Percentiles rank a stretch among this genome's conserved stretches.
These are phyloP conservation scores for Notodonta ziczac DNA, from an alignment of 2,888 invertebrate species.

Conservation along the genomic window DNA sequence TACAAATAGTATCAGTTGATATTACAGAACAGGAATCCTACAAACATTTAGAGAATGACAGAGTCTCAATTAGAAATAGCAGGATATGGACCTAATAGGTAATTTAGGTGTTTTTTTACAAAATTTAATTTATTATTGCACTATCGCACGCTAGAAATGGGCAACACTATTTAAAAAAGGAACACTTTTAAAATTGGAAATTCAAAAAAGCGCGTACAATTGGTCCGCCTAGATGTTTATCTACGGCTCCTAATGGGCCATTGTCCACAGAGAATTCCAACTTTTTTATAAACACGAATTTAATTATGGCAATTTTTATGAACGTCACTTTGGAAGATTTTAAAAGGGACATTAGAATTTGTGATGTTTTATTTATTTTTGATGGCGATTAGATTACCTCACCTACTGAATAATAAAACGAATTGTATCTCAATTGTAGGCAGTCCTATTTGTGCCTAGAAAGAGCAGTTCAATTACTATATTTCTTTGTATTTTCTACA, in stretches of 20 bases:
- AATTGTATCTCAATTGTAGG: no score
- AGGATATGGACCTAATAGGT: no score
- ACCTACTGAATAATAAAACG: no score
- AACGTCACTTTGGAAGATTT: conserved; percentile 26
- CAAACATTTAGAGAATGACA: no score
- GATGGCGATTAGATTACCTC: neutral
- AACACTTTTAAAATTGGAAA: conserved; percentile 34
- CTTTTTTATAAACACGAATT: conserved; percentile 66
- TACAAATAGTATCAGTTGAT: no score
- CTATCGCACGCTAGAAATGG: neutral
- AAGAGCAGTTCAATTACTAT: no score
- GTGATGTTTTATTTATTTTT: conserved; percentile 5
- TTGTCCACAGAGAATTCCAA: conserved; percentile 65
- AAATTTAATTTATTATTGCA: neutral
- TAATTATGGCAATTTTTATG: conserved; percentile 81
- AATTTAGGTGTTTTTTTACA: neutral
- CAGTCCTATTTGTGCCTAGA: no score
- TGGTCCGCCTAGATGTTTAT: conserved; percentile 71
- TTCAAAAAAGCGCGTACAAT: conserved; percentile 45
- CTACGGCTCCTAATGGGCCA: conserved; percentile 77
- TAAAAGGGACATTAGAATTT: conserved; percentile 2
- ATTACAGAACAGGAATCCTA: no score
- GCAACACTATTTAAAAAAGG: conserved; percentile 13
- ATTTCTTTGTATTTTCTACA: no score
- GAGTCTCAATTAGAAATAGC: no score